Base-by-base conservation (phyloP, 2,888 invertebrate genomes). In the Meteorus colon region DNA sequence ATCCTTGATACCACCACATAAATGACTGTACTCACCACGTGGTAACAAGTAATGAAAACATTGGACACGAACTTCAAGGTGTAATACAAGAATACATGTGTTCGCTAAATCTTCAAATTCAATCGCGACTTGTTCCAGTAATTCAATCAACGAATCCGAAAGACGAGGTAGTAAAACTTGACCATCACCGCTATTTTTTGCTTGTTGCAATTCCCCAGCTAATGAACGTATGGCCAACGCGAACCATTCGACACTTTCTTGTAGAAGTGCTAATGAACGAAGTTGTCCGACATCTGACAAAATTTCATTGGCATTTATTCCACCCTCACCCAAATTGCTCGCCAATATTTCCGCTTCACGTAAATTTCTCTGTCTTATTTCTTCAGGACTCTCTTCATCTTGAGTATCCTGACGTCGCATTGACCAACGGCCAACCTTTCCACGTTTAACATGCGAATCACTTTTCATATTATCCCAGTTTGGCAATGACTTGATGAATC, bases 311-410 rank as follows among this genome's bases (percentile, higher is more conserved):
- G 94, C 92, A 0, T 94, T 93, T 29, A 97, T 95, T 34, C 96
- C 95, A 6, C 96, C 95, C 87, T 97, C 97, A 4, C 96, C 96
- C 24, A 97, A 91, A 87, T 98, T 98, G 75, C 96, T 95, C 19
- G 97, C 97, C 12, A 98, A 91, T 86, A 98, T 97, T 88, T 97
- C 96, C 0, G 98, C 97, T 89, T 98, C 98, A 73, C 96, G 94
- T 74, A 95, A 92, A 88, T 96, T 96, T 69, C 96, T 91, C 82
- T 94, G 93, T 41, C 95, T 91, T 66, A 96, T 92, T 87, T 96
- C 96, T 83, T 95, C 93, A 0, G 95, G 95, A 82, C 95, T 95
- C 88, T 95, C 95, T 86, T 94, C 94, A 84, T 94, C 94, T 2
- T 92, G 92, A 0, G 92, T 91, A 75, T 91, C 91, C 77, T 90